Conservation (phyloP, 1,140 invertebrate genomes). For the Megalonaias nervosa region DNA sequence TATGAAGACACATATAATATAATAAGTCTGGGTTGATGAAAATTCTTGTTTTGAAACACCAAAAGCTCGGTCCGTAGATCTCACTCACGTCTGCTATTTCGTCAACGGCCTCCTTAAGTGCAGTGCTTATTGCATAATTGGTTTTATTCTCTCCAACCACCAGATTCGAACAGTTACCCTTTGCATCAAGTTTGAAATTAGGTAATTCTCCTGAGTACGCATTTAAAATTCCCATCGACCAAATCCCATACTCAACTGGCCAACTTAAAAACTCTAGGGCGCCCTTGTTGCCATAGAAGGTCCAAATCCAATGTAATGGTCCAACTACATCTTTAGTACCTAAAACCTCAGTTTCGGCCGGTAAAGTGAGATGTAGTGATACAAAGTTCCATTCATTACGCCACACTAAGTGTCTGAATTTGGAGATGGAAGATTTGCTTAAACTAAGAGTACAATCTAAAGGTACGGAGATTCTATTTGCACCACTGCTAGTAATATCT, state of each 20-base stretch:
- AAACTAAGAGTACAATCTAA: background rate
- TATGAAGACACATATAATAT: constrained; percentile 27
- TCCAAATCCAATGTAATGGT: constrained; percentile 20
- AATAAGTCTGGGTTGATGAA: constrained; percentile 3
- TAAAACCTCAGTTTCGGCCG: background rate
- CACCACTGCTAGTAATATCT: no score
- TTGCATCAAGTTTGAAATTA: background rate
- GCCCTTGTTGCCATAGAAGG: constrained; percentile 22
- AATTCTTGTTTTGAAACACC: constrained; percentile 19
- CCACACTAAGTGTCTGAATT: constrained; percentile 7
- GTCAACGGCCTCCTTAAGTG: constrained; percentile 9
- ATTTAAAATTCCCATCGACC: constrained; percentile 23
- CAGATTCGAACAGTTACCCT: constrained; percentile 24
- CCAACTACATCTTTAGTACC: background rate
- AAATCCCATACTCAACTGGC: constrained; percentile 30
- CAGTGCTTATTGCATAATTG: constrained; percentile 7
- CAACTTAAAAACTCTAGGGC: constrained; percentile 12
- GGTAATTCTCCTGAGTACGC: background rate
- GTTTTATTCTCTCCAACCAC: constrained; percentile 11
- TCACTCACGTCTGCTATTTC: background rate
- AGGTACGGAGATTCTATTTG: background rate
- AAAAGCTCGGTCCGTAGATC: constrained; percentile 16
- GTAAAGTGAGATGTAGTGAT: constrained; percentile 6
- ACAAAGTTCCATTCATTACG: constrained; percentile 3
- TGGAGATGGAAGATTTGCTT: background rate